Evolutionary conservation across 2,797 vertebrate genomes (phyloP), one percentile per base, ranked within the genome.

Genomic region (Bradypodion pumilum): DNA sequence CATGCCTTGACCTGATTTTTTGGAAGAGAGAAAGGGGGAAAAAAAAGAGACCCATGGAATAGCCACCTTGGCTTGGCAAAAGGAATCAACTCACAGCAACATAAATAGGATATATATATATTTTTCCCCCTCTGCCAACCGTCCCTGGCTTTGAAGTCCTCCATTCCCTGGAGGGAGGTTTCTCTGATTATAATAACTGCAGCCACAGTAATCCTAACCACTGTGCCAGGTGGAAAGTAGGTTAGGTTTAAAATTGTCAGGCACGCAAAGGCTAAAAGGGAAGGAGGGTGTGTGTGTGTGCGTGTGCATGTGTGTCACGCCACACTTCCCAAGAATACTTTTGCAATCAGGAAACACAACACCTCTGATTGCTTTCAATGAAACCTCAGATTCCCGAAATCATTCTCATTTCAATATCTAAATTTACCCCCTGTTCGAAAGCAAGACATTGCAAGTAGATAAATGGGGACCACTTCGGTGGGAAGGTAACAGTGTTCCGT

Each of bases 191-290:
- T 56, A 32, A 37, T 27, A 37, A 40, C n/a, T 59, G 68, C 60
- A 59, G 60, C 70, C 75, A 13, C 70, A 74, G 66, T 74, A 56
- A 60, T 59, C 49, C 68, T 62, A 56, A 15, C 29, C 5, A 56
- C 15, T 13, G 40, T 37, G 2, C 27, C 32, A 42, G 62, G 32
- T 68, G 42, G 46, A 83, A 86, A 75, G 70, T 83, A 83, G 69
- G 76, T 74, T 83, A 86, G 81, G 80, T 86, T 74, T 75, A 75
- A 69, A 79, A 83, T 79, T 46, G 40, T 16, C n/a, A 46, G 76
- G 52, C 10, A 7, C 42, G 74, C 49, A 27, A 35, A 35, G 3
- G 60, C 52, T 56, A 4, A 3, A n/a, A 29, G 46, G 0, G 6
- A 16, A 23, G 10, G 8, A 10, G 60, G 10, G 15, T 19, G 59